Conservation (phyloP, 2,888 invertebrate species). For the Tribolium freemani region DNA sequence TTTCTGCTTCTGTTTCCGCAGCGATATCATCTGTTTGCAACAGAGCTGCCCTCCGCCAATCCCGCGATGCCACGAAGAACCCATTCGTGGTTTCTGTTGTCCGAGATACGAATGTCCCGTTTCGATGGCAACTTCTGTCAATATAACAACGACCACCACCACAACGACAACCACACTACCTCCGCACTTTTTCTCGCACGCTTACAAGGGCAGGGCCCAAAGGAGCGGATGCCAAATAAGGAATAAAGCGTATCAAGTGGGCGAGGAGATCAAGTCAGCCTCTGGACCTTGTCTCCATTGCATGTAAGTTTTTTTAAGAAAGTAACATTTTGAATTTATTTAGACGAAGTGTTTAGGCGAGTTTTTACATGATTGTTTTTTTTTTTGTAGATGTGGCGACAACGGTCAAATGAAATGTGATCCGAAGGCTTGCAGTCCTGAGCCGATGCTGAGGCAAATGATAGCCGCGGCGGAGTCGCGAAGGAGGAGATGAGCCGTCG, state of each 20-base stretch:
- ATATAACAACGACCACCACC: constrained; percentile 88
- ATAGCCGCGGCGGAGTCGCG: constrained; percentile 85
- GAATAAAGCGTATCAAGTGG: constrained; percentile 87
- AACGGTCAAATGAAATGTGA: constrained; percentile 96
- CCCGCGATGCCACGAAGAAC: constrained; percentile 91
- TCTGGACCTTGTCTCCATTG: constrained; percentile 95
- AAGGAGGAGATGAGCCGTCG: constrained; percentile 75
- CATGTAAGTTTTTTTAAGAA: constrained; percentile 82
- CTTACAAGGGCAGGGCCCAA: constrained; percentile 81
- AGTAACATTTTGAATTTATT: too few species aligned
- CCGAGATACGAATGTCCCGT: constrained; percentile 95
- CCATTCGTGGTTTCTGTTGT: constrained; percentile 94
- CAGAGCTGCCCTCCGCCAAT: constrained; percentile 97
- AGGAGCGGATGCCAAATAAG: constrained; percentile 88
- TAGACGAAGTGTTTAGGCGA: background rate
- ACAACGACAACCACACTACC: constrained; percentile 89
- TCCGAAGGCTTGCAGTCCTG: constrained; percentile 90
- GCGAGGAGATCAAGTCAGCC: constrained; percentile 86
- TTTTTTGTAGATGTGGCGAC: constrained; percentile 83
- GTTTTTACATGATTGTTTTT: constrained; percentile 12
- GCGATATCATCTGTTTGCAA: constrained; percentile 94
- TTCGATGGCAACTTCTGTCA: constrained; percentile 85
- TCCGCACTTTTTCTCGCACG: constrained; percentile 85
- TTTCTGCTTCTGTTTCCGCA: constrained; percentile 97
- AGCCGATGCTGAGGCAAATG: constrained; percentile 92